Conservation (phyloP, 2,888 invertebrate species). For the Theretra japonica region DNA sequence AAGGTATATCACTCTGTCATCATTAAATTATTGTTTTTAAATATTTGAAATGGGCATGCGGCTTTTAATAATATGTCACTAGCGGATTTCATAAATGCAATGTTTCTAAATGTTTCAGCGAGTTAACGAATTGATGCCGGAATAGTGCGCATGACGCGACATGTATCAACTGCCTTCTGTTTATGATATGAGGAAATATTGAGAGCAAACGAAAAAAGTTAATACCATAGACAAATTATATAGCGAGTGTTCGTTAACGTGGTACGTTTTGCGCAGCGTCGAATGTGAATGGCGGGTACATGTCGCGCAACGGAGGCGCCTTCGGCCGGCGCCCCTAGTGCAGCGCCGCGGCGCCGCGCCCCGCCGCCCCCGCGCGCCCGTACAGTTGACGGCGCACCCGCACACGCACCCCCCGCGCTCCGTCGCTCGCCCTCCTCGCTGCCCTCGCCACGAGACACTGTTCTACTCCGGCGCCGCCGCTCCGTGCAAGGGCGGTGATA, state of each 20-base stretch:
- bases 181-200: not conserved
- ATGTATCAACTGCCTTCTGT: slow-evolving; percentile 6
- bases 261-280: slow-evolving; percentile 37
- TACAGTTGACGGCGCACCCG: not conserved
- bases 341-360: slow-evolving; percentile 57
- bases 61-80: not conserved
- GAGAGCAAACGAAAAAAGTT: no score
- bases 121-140: not conserved
- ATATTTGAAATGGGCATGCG: not conserved
- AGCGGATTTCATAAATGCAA: not conserved
- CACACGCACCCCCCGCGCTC: not conserved
- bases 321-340: slow-evolving; percentile 70
- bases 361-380: slow-evolving; percentile 31
- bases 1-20: slow-evolving; percentile 60
- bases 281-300: slow-evolving; percentile 50
- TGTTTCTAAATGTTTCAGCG: slow-evolving; percentile 2
- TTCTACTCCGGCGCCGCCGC: not conserved
- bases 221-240: no score
- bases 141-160: slow-evolving; percentile 3
- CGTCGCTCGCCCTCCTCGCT: no score
- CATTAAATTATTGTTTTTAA: not conserved
- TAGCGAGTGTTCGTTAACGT: not conserved
- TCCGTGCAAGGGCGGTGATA: not conserved
- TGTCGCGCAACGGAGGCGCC: slow-evolving; percentile 49
- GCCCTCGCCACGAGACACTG: not conserved